Evolutionary conservation across 2,888 invertebrate species (phyloP).

Genomic region (Hydraecia micacea): DNA sequence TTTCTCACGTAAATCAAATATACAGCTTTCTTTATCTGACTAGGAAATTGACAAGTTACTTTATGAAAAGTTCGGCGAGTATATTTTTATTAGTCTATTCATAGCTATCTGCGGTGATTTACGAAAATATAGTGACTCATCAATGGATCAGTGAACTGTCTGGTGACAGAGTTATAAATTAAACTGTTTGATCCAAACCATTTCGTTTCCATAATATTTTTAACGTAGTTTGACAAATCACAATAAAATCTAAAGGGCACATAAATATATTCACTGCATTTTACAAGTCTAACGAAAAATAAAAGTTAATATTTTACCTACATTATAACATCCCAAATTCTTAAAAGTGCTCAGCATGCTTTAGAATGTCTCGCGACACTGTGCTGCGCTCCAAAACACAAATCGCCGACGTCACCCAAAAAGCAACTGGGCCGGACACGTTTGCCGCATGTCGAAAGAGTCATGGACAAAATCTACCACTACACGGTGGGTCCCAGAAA

Average conservation of each 20-base stretch:
- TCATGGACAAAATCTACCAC: too few relatives aligned
- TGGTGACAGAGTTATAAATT: slow-evolving; percentile 29
- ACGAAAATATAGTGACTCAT: slow-evolving; percentile 49
- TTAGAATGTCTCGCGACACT: not conserved
- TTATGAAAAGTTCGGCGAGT: slow-evolving; percentile 54
- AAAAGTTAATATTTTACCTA: not conserved
- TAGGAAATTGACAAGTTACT: slow-evolving; percentile 58
- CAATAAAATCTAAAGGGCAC: not conserved
- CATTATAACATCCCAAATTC: not conserved
- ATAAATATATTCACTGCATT: not conserved
- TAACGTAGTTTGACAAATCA: not conserved
- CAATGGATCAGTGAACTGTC: slow-evolving; percentile 31
- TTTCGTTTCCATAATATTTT: not conserved
- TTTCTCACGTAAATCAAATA: slow-evolving; percentile 63
- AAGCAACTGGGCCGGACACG: not conserved
- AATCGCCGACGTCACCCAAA: not conserved
- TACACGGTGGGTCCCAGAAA: not conserved
- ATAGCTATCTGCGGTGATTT: slow-evolving; percentile 46
- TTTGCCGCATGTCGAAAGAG: not conserved
- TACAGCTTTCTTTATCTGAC: slow-evolving; percentile 61
- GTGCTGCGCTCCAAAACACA: not conserved
- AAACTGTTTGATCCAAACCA: not conserved
- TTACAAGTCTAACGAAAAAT: not conserved
- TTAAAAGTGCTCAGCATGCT: not conserved
- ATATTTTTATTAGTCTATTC: slow-evolving; percentile 57